Percentiles rank a stretch among this genome's conserved stretches.
phyloP scores from a whole-genome alignment of 2,888 invertebrate genomes.

The Dioctria linearis region DNA sequence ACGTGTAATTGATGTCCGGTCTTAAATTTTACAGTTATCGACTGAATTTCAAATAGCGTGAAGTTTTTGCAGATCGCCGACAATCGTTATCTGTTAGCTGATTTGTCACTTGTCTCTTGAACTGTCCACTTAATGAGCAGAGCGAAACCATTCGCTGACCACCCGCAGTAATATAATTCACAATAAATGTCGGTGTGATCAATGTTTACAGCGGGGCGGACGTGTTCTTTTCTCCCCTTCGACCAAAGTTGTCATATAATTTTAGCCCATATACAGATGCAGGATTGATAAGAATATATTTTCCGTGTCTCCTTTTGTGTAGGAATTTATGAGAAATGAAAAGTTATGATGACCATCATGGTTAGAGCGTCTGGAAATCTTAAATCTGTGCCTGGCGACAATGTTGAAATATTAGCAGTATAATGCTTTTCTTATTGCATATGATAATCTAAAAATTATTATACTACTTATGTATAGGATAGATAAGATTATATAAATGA shows the following conservation, averaged over 20 bases:
- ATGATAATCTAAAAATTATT: too few species aligned
- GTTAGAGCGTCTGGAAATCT: neutral
- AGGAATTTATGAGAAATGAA: slow-evolving; percentile 22
- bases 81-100: slow-evolving; percentile 32
- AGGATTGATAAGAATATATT: slow-evolving; percentile 38
- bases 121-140: slow-evolving; percentile 54
- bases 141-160: slow-evolving; percentile 56
- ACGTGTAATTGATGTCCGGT: slow-evolving; percentile 47
- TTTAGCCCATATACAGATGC: slow-evolving; percentile 13
- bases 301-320: neutral
- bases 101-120: slow-evolving; percentile 39
- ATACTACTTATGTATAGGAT: too few species aligned
- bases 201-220: slow-evolving; percentile 53
- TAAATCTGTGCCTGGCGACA: neutral
- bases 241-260: slow-evolving; percentile 25
- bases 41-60: slow-evolving; percentile 46
- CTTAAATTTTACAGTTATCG: slow-evolving; percentile 46
- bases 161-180: slow-evolving; percentile 59
- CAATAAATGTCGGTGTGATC: slow-evolving; percentile 58
- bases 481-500: too few species aligned
- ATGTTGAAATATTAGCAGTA: too few species aligned
- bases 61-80: slow-evolving; percentile 40
- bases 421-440: too few species aligned
- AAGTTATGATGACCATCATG: neutral
- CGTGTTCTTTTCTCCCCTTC: slow-evolving; percentile 3